Evolutionary conservation across 1,140 invertebrate species (phyloP), one percentile per base, ranked within the genome.

Genomic region (Lepidurus arcticus): DNA sequence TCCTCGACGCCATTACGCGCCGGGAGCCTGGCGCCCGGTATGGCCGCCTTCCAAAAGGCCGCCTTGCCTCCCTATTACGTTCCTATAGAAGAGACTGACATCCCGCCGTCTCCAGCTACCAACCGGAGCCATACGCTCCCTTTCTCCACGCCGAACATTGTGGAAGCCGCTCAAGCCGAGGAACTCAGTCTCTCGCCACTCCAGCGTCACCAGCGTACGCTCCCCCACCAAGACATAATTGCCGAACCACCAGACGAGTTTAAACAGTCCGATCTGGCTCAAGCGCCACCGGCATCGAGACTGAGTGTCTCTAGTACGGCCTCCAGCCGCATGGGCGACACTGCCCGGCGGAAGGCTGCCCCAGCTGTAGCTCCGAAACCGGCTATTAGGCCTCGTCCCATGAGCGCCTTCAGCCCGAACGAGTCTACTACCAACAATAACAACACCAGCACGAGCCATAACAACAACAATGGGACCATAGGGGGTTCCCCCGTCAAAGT

Each of bases 21-120:
- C 13, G 53, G 53, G 9, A 65, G 53, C 53, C 21, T 65, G 21
- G 44, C 65, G 9, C 78, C 65, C 34, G 73, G 44, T 24, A 9
- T 65, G 53, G 53, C 53, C 53, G 21, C 78, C 74, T 44, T 53
- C 16, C 45, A 76, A 1, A 65, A 78, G 42, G 44, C 42, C 24
- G 75, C 80, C 42, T 78, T 82, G 11, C 80, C 81, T 11, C 73
- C 79, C n/a, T 81, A 81, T 75, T 83, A 83, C 74, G 79, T 80
- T 34, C 80, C 81, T 21, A 76, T 82, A 11, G 79, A 47, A 21
- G 77, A 79, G 44, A 77, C 76, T n/a, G 75, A 78, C 8, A 78
- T 77, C 26, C 34, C 45, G 26, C 76, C 79, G 13, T 76, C 80
- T 42, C 76, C 81, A n/a, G 24, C 73, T 42, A 45, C 75, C 45